phyloP scores from a whole-genome alignment of 1,140 invertebrate genomes.

The Chironomus tepperi region DNA sequence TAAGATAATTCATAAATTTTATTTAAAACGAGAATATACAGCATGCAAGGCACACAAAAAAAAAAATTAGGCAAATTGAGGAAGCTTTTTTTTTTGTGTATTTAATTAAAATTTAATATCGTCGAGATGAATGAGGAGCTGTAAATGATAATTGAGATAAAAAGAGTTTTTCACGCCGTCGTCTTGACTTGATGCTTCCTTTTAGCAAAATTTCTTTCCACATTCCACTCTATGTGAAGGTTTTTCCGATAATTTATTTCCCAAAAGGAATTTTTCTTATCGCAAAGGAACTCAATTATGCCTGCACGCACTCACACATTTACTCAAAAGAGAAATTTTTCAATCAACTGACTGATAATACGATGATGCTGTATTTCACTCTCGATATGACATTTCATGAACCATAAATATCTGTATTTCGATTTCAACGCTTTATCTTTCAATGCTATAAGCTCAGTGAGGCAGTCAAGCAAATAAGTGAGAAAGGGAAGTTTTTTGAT shows the following conservation, averaged over 20 bases:
- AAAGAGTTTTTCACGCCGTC: not conserved
- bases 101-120: not conserved
- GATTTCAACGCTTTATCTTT: not conserved
- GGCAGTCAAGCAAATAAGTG: not conserved
- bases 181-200: too few relatives aligned
- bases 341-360: not conserved
- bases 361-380: not conserved
- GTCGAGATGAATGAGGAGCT: not conserved
- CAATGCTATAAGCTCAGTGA: not conserved
- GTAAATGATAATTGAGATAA: not conserved
- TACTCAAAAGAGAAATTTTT: not conserved
- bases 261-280: not conserved
- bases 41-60: not conserved
- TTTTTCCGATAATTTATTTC: not conserved
- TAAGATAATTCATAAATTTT: conserved; percentile 19
- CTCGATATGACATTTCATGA: conserved; percentile 12
- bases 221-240: not conserved
- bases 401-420: not conserved
- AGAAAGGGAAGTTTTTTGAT: not conserved
- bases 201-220: not conserved
- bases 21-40: not conserved
- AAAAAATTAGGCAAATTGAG: not conserved
- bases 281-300: too few relatives aligned
- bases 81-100: not conserved
- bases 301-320: not conserved